Base-by-base conservation (phyloP, 2,888 invertebrate species). In the Nebria salina region DNA sequence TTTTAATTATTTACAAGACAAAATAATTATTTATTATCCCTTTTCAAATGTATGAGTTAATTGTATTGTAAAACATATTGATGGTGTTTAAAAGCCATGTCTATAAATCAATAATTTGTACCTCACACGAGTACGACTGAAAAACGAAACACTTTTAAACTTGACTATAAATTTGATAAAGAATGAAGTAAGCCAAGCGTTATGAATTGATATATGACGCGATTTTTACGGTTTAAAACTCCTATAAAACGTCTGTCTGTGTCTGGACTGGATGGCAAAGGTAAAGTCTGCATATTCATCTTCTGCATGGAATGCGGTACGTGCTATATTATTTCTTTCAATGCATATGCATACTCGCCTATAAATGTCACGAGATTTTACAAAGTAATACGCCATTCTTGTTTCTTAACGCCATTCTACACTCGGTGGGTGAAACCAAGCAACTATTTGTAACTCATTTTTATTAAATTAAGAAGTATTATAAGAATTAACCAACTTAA, bases 211-310 rank as follows among this genome's bases (percentile, higher is more conserved):
- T 77, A 77, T 77, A 77, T 78, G 78, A 78, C 13, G 65, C 65
- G 11, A 78, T 78, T 73, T 72, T 78, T 73, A 78, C 20, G 72
- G 65, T 72, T 73, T 13, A 65, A 70, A 76, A 64, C 72, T 65
- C 64, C 72, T 72, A 73, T 77, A 77, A 77, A 78, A 78, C 41
- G 72, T 34, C 65, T 76, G 76, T 76, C 76, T 76, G 11, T n/a
- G 9, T 26, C 54, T 65, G 3, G 65, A 65, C 70, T 70, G 70
- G 70, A 20, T 70, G 70, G 15, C n/a, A n/a, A 43, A 72, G 34
- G 54, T 54, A 54, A 6, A 54, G 54, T 54, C 54, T 54, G 54
- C 54, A 65, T 41, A 73, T 73, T 78, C 78, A 73, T 78, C 73
- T 78, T 73, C 73, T 42, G 41, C 6, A 34, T 41, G 72, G 78